Percentiles rank a stretch among this genome's conserved stretches.
phyloP scores from a whole-genome alignment of 1,140 invertebrate genomes.

The Melanaphis sacchari region DNA sequence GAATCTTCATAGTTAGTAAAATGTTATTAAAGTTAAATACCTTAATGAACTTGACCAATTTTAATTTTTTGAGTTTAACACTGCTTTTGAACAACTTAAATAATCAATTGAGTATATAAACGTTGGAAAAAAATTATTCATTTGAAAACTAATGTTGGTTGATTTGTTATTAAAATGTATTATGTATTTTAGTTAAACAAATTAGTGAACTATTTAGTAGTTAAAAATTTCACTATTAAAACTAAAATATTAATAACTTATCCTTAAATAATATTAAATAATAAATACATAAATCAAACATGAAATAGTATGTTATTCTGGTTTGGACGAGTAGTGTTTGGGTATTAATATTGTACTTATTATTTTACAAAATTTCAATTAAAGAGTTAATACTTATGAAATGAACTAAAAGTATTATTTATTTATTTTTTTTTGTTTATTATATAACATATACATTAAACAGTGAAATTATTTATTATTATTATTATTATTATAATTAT shows the following conservation, averaged over 20 bases:
- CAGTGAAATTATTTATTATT: background rate
- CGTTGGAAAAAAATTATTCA: background rate
- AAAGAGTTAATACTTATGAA: too few relatives aligned
- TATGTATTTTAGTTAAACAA: too few relatives aligned
- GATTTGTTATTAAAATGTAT: background rate
- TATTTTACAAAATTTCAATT: background rate
- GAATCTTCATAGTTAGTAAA: background rate
- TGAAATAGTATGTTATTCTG: background rate
- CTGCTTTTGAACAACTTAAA: background rate
- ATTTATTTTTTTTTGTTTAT: background rate
- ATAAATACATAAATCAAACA: background rate
- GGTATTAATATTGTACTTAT: background rate
- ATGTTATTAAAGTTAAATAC: background rate
- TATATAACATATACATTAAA: background rate
- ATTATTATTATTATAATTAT: background rate
- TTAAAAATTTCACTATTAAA: too few relatives aligned
- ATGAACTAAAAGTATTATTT: too few relatives aligned
- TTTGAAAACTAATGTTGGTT: background rate
- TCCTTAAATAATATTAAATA: too few relatives aligned
- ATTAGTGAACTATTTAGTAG: too few relatives aligned
- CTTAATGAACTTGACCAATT: background rate
- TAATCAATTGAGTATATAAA: background rate
- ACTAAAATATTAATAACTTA: too few relatives aligned
- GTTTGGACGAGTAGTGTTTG: background rate
- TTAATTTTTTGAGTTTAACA: background rate